Percentiles rank a stretch among this genome's conserved stretches.
These are phyloP conservation scores for Ailuropoda melanoleuca DNA, from an alignment of 2,113 vertebrate genomes.

Conservation along the genomic window DNA sequence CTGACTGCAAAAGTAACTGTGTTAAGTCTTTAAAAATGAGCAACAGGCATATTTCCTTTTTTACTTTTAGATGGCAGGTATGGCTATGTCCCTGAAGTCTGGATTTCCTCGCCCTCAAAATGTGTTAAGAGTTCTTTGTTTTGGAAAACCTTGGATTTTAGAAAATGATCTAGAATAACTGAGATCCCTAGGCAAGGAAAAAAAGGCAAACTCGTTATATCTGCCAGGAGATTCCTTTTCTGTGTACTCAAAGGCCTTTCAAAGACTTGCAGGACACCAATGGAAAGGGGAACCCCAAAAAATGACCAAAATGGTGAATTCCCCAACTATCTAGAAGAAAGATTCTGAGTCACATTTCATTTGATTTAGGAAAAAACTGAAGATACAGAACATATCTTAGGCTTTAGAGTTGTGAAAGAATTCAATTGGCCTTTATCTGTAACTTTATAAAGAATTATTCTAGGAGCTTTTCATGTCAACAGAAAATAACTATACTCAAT, in stretches of 20 bases:
- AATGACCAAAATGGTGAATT: background rate
- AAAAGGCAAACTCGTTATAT: background rate
- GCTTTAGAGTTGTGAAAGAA: background rate
- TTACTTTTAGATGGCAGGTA: background rate
- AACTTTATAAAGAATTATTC: background rate
- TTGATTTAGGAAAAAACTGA: background rate
- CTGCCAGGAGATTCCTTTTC: background rate
- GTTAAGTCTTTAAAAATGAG: conserved; percentile 14
- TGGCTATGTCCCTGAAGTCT: background rate
- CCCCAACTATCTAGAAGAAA: background rate
- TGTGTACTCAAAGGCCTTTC: background rate
- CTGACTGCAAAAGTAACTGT: background rate
- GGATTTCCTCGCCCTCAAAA: background rate
- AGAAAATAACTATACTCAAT: background rate
- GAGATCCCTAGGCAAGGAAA: background rate
- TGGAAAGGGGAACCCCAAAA: background rate
- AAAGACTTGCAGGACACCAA: background rate
- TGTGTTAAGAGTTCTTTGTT: background rate
- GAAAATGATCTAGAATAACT: background rate
- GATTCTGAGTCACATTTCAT: background rate
- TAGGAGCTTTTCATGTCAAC: conserved; percentile 1
- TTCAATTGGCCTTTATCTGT: background rate
- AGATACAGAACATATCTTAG: background rate
- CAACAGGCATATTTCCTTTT: background rate
- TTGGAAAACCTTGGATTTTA: background rate